Evolutionary conservation across 2,797 vertebrate species (phyloP).

Genomic region (Gymnocypris eckloni): DNA sequence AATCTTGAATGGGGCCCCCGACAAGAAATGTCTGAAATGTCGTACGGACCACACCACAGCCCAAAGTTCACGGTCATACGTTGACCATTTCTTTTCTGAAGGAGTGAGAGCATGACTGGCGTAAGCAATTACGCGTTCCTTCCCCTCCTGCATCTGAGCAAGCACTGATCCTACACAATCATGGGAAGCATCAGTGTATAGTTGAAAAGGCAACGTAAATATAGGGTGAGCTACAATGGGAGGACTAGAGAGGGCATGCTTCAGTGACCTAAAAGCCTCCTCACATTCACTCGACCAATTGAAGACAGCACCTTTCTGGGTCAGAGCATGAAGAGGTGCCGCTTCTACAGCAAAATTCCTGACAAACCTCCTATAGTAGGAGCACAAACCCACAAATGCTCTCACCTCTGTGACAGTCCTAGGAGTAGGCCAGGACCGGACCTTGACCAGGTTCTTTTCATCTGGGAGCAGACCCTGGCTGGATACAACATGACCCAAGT

Average conservation of each 20-base stretch:
- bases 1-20: not conserved
- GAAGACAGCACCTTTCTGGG: no score
- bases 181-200: not conserved
- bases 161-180: slow-evolving; percentile 38
- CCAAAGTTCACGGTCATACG: not conserved
- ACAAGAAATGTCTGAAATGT: slow-evolving; percentile 28
- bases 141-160: slow-evolving; percentile 7
- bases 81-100: no score
- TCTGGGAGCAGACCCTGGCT: slow-evolving; percentile 14
- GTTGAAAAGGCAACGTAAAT: no score
- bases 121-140: not conserved
- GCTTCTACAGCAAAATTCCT: no score
- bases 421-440: slow-evolving; percentile 25
- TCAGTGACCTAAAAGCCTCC: not conserved
- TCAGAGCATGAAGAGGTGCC: no score
- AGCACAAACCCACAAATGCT: slow-evolving; percentile 44
- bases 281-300: no score
- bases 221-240: not conserved
- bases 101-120: not conserved
- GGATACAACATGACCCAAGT: slow-evolving; percentile 36
- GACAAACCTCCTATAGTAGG: slow-evolving; percentile 49
- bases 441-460: slow-evolving; percentile 42
- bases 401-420: slow-evolving; percentile 37
- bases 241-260: slow-evolving; percentile 19
- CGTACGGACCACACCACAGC: not conserved